Evolutionary conservation across 2,888 invertebrate genomes (phyloP), one percentile per base, ranked within the genome.

Genomic region (Calameuta filiformis): DNA sequence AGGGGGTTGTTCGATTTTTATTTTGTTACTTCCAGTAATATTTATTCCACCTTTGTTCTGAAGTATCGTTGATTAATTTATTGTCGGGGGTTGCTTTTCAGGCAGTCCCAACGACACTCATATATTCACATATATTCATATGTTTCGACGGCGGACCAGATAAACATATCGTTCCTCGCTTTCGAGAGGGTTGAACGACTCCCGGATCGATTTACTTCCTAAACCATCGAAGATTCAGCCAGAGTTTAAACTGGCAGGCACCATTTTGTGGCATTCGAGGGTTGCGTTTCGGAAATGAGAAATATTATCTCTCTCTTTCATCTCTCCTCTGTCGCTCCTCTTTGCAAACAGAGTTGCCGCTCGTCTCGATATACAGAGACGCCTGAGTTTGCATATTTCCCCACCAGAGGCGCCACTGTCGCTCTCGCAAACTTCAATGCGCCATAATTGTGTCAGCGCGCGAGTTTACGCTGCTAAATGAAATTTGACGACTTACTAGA

Each of bases 251-350:
- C 56, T 9, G 23, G 56, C 56, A 56, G 56, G 23, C 56, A 56
- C 23, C 56, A 56, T 73, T 81, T 75, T 71, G 71, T 68, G 79
- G 69, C 33, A 40, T n/a, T 68, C 69, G 73, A 78, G 81, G 78
- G 81, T 79, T 81, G 78, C 81, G 35, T 83, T 83, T 85, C 83
- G 85, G 85, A 85, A 85, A 85, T 85, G 85, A 86, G 86, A 86
- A 86, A 85, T 83, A 81, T 84, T 85, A 85, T 85, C 85, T 79
- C 35, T 68, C 76, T 79, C 81, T 83, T 85, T 81, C 83, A 81
- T 85, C 85, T 82, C 76, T 73, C 56, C 40, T 77, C 80, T 83
- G 82, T 85, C 82, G 79, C 77, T 82, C 80, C 78, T 68, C 80
- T 77, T 80, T 73, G 56, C 56, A 56, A 56, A 56, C 56, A 56